Evolutionary conservation across 2,797 vertebrate genomes (phyloP), one percentile per base, ranked within the genome.

Genomic region (Odontamblyopus lacepedii): DNA sequence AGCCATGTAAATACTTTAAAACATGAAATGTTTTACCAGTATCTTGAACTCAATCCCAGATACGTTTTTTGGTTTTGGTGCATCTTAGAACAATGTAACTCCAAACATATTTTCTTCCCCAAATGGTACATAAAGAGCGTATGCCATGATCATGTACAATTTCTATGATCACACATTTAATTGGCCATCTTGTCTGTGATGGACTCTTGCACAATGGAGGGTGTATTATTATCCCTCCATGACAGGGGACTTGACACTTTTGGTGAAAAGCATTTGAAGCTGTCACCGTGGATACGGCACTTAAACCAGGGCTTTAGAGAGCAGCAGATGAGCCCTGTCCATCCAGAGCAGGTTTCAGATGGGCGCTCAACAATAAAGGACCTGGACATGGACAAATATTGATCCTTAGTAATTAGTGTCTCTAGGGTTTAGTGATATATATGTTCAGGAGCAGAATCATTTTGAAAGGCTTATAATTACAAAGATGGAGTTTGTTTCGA

Each of bases 181-280:
- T 38, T 71, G 12, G 41, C 71, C 44, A 41, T 50, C 41, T 12
- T 16, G 4, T 23, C 38, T 48, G 38, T 29, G 59, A 65, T 55
- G 27, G 27, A 26, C 1, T 16, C 41, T 16, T 9, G 41, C 23
- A 41, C 30, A 70, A 57, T 70, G 61, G 23, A 59, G 63, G 68
- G 73, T 38, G 71, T 65, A 67, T 75, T 69, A 73, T 76, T 85
- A 81, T 74, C 81, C 72, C 77, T 74, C 7, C 35, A 30, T 76
- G 78, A 77, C 74, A 73, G 70, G 74, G 30, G 51, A 51, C 68
- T 72, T 59, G 74, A 82, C 77, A 74, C 71, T 83, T 81, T 84
- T 82, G 76, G 18, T 4, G 67, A 74, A 23, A 74, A 56, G 6
- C 65, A 55, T 81, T 81, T 82, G 41, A 61, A 77, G 70, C 77